A percentile compares a stretch with the other conserved stretches of the same genome.
These are phyloP conservation scores for Drosophila trichaetosa DNA, from an alignment of 2,888 invertebrate species.

Conservation along the genomic window DNA sequence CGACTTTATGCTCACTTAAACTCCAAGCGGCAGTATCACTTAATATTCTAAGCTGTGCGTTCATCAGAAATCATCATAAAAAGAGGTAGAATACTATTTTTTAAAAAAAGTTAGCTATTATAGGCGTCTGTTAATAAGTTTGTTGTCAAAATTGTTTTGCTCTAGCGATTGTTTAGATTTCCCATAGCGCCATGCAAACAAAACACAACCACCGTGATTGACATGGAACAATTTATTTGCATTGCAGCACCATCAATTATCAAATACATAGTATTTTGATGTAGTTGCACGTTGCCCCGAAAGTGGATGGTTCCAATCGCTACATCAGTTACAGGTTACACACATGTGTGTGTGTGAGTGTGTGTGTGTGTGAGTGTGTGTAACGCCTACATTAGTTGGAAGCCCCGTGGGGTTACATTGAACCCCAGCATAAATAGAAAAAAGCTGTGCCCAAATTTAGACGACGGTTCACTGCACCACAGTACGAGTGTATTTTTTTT, in stretches of 20 bases:
- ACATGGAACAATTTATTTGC: constrained; percentile 46
- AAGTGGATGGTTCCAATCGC: constrained; percentile 25
- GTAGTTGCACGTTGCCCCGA: constrained; percentile 21
- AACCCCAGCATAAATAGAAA: constrained; percentile 57
- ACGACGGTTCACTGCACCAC: constrained; percentile 67
- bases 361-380: constrained; percentile 38
- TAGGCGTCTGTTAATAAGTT: constrained; percentile 1
- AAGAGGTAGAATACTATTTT: background rate
- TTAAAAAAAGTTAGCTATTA: background rate
- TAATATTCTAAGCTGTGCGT: background rate
- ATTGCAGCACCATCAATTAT: constrained; percentile 35
- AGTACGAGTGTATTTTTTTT: constrained; percentile 13
- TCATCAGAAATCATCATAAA: background rate
- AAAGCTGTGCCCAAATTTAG: constrained; percentile 76
- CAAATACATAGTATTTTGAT: constrained; percentile 13
- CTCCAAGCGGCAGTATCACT: background rate
- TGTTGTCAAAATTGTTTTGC: background rate
- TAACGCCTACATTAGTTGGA: constrained; percentile 57
- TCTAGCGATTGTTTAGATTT: constrained; percentile 8
- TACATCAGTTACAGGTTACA: constrained; percentile 32
- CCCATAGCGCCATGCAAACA: background rate
- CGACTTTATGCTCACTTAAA: background rate
- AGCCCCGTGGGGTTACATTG: constrained; percentile 70
- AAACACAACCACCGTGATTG: constrained; percentile 18
- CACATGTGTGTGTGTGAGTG: constrained; percentile 1